A percentile compares a stretch with the other conserved stretches of the same genome.
Conservation (phyloP, 2,113 vertebrate species). For the Macquaria australasica region DNA sequence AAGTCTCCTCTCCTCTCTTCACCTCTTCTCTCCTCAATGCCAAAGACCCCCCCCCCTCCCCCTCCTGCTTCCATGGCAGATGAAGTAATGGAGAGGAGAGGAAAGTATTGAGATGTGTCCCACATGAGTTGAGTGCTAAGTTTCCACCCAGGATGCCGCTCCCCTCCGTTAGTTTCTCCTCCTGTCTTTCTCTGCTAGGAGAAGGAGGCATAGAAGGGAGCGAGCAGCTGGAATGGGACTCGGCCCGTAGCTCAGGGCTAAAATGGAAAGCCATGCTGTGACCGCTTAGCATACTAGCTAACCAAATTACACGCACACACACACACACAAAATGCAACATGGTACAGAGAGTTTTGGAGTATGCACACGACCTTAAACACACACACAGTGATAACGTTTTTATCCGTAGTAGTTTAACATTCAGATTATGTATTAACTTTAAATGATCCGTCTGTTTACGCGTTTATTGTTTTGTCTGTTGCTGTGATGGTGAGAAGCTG, state of each 20-base stretch:
- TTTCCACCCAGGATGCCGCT: conserved; percentile 17
- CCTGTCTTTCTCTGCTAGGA: background rate
- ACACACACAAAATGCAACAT: conserved; percentile 1
- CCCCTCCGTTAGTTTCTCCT: conserved; percentile 11
- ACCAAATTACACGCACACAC: conserved; percentile 31
- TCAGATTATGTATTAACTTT: conserved; percentile 70
- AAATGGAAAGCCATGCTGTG: conserved; percentile 42
- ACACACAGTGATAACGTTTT: conserved; percentile 39
- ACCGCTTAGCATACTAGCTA: conserved; percentile 43
- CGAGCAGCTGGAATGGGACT: conserved; percentile 46
- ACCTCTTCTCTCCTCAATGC: conserved; percentile 41
- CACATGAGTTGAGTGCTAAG: conserved; percentile 26
- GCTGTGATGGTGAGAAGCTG: conserved; percentile 65
- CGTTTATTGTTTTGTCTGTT: conserved; percentile 79
- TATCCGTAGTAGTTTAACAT: conserved; percentile 55
- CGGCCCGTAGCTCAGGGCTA: conserved; percentile 36
- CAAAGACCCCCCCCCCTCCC: conserved; percentile 54
- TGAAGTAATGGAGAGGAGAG: conserved; percentile 40
- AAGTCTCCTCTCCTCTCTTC: conserved; percentile 47
- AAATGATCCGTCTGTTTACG: conserved; percentile 84
- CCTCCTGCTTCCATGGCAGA: conserved; percentile 5
- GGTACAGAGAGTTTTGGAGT: conserved; percentile 53
- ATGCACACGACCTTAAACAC: conserved; percentile 12
- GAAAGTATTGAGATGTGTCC: conserved; percentile 55
- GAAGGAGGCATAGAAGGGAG: conserved; percentile 43